phyloP scores from a whole-genome alignment of 2,113 vertebrate species.

The Colius striatus region DNA sequence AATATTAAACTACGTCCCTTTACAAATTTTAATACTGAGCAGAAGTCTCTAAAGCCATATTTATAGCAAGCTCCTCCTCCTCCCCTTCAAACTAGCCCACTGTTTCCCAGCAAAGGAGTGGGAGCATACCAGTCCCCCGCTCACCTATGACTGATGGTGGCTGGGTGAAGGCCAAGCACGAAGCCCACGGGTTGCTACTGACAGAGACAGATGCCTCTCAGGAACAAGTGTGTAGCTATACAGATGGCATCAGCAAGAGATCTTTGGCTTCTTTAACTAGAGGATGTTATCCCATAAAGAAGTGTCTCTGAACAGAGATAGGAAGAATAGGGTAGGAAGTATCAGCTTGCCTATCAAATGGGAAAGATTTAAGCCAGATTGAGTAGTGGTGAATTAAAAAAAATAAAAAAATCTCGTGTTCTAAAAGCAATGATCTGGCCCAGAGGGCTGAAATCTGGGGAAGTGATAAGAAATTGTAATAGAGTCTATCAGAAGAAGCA shows the following conservation, averaged over 20 bases:
- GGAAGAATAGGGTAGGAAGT: neutral
- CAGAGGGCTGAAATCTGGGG: conserved; percentile 47
- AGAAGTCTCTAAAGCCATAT: neutral
- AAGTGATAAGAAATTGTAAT: conserved; percentile 35
- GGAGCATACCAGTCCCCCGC: neutral
- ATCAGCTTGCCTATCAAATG: conserved; percentile 41
- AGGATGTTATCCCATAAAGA: neutral
- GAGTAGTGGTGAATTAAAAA: neutral
- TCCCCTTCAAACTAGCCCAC: neutral
- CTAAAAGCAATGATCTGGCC: conserved; percentile 38
- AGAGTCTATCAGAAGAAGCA: neutral
- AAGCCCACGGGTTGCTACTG: neutral
- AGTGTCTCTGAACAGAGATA: conserved; percentile 26
- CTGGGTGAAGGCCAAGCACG: conserved; percentile 11
- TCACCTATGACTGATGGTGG: neutral
- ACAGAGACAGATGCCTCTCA: conserved; percentile 52
- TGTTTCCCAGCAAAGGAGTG: neutral
- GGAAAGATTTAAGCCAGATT: conserved; percentile 34
- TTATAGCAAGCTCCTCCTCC: fast-evolving
- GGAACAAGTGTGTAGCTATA: neutral
- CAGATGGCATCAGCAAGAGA: conserved; percentile 63
- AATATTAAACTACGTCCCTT: neutral
- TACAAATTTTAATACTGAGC: neutral
- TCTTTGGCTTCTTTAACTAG: conserved; percentile 29
- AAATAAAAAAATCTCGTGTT: neutral